A percentile compares a stretch with the other conserved stretches of the same genome.
phyloP scores from a whole-genome alignment of 2,113 vertebrate genomes.

The Chaetops frenatus region DNA sequence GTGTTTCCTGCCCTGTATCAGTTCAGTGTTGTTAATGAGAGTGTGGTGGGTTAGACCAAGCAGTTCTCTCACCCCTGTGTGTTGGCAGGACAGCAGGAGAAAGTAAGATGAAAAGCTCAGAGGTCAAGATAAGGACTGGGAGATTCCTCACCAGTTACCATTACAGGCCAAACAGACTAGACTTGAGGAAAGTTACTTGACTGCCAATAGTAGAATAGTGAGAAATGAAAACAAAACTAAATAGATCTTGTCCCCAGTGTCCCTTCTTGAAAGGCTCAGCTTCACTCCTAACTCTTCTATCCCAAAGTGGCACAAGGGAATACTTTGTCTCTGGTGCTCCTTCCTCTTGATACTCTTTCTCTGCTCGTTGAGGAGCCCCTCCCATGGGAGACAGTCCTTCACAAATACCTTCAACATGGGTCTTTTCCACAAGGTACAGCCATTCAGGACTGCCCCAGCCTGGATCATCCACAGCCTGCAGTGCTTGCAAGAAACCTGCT shows the following conservation, averaged over 20 bases:
- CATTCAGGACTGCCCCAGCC: background rate
- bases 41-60: background rate
- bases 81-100: background rate
- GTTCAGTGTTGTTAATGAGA: background rate
- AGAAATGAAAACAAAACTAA: background rate
- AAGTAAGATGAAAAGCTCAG: background rate
- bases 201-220: background rate
- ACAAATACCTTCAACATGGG: background rate
- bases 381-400: background rate
- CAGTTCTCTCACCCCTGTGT: background rate
- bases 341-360: background rate
- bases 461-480: background rate
- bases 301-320: background rate
- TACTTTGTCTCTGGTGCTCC: background rate
- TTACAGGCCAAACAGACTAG: background rate
- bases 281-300: background rate
- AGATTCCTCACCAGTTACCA: background rate
- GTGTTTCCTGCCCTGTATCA: background rate
- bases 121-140: background rate
- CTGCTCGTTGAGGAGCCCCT: rapidly evolving
- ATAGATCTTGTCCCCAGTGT: rapidly evolving
- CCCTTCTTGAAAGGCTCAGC: background rate
- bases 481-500: background rate
- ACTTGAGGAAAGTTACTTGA: background rate
- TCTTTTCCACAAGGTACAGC: background rate